Evolutionary conservation across 2,888 invertebrate species (phyloP).

Genomic region (Aphodius granarius): DNA sequence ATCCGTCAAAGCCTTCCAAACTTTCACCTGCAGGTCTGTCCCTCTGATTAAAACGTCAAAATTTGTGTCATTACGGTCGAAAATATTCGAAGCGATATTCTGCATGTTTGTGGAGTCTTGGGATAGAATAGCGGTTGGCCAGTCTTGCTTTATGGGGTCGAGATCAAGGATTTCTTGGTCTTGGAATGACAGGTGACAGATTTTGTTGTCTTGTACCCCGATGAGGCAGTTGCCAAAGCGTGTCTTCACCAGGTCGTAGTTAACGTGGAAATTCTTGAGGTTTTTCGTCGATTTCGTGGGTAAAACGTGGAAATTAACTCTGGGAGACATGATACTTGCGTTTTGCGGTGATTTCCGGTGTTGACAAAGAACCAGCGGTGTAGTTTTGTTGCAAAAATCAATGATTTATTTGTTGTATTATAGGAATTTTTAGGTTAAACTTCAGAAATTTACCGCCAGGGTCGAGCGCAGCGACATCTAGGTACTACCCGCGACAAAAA

Average conservation of each 20-base stretch:
- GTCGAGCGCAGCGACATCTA: background rate
- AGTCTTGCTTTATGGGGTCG: slow-evolving; percentile 37
- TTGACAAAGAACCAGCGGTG: background rate
- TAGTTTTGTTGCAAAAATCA: background rate
- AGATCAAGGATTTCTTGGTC: slow-evolving; percentile 38
- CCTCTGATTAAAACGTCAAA: slow-evolving; percentile 41
- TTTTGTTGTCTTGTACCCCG: slow-evolving; percentile 35
- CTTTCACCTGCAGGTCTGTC: slow-evolving; percentile 45
- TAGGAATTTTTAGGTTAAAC: background rate
- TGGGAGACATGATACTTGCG: slow-evolving; percentile 4
- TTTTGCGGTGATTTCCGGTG: background rate
- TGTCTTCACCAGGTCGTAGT: slow-evolving; percentile 35
- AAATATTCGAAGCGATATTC: slow-evolving; percentile 32
- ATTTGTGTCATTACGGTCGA: slow-evolving; percentile 27
- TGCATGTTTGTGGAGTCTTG: slow-evolving; percentile 35
- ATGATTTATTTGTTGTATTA: background rate
- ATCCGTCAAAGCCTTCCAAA: slow-evolving; percentile 46
- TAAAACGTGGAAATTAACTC: slow-evolving; percentile 22
- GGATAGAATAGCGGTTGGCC: slow-evolving; percentile 40
- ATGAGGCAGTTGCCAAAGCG: slow-evolving; percentile 43
- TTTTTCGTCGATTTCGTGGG: slow-evolving; percentile 38
- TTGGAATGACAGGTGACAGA: slow-evolving; percentile 40
- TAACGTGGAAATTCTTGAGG: slow-evolving; percentile 36
- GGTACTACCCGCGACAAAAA: background rate
- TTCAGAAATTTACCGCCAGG: background rate